These are phyloP conservation scores for Brachionus koreanus DNA, from an alignment of 1,140 invertebrate genomes.

Conservation along the genomic window DNA sequence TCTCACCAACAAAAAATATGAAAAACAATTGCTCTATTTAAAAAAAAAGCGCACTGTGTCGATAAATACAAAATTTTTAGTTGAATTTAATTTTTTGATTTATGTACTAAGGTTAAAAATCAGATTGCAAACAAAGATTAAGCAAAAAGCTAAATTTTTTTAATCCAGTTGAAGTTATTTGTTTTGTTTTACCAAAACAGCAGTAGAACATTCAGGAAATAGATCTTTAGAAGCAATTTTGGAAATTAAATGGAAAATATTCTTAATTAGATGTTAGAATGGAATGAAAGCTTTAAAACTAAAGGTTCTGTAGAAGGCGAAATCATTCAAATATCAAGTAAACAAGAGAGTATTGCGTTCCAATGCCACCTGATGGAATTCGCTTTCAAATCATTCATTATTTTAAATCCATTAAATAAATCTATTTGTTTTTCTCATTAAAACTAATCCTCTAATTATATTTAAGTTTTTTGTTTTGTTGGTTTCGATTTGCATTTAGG, in stretches of 20 bases:
- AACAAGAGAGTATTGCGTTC: background rate
- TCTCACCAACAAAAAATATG: background rate
- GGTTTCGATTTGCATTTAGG: background rate
- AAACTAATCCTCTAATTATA: background rate
- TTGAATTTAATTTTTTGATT: background rate
- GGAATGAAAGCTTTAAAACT: background rate
- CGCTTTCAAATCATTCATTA: background rate
- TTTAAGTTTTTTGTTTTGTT: background rate
- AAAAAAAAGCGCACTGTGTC: background rate
- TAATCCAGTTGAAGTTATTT: no score
- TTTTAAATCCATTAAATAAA: background rate
- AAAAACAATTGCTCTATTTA: background rate
- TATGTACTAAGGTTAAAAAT: background rate
- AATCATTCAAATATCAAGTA: background rate
- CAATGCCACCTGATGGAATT: background rate
- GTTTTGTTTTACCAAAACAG: no score
- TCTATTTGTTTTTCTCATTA: background rate
- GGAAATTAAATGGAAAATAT: no score
- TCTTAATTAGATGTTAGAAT: background rate
- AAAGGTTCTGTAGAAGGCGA: background rate
- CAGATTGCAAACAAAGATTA: background rate
- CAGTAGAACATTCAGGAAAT: no score
- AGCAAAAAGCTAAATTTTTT: background rate
- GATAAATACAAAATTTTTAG: background rate
- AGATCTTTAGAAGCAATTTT: no score